These are phyloP conservation scores for Saturnia japonica DNA, from an alignment of 2,888 invertebrate species.

Conservation along the genomic window DNA sequence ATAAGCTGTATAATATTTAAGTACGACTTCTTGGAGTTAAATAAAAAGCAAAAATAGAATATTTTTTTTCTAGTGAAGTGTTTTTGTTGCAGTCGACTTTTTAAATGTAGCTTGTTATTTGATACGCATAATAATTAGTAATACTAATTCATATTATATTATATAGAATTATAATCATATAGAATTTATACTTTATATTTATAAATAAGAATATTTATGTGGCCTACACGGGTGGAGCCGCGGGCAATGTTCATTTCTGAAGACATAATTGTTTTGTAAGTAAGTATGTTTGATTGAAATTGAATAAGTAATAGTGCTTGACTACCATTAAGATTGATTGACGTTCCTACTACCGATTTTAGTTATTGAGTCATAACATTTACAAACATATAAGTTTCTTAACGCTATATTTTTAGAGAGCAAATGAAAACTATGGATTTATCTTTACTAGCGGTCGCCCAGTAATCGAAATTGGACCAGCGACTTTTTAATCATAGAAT, in stretches of 20 bases:
- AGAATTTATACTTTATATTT: not conserved
- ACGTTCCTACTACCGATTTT: not conserved
- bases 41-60: too few species aligned
- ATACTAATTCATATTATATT: too few species aligned
- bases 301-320: not conserved
- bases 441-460: too few species aligned
- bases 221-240: not conserved
- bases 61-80: too few species aligned
- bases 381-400: not conserved
- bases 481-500: too few species aligned
- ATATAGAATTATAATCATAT: too few species aligned
- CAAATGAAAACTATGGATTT: not conserved
- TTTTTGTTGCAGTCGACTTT: too few species aligned
- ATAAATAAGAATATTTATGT: not conserved
- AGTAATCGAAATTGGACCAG: too few species aligned
- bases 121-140: too few species aligned
- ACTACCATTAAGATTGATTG: not conserved
- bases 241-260: not conserved
- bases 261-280: conserved; percentile 4
- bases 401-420: not conserved
- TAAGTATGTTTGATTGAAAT: not conserved
- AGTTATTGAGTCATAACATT: conserved; percentile 3
- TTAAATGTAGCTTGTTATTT: not conserved
- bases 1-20: too few species aligned
- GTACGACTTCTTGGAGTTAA: too few species aligned